Evolutionary conservation across 2,888 invertebrate species (phyloP).

Genomic region (Athrips mouffetella): DNA sequence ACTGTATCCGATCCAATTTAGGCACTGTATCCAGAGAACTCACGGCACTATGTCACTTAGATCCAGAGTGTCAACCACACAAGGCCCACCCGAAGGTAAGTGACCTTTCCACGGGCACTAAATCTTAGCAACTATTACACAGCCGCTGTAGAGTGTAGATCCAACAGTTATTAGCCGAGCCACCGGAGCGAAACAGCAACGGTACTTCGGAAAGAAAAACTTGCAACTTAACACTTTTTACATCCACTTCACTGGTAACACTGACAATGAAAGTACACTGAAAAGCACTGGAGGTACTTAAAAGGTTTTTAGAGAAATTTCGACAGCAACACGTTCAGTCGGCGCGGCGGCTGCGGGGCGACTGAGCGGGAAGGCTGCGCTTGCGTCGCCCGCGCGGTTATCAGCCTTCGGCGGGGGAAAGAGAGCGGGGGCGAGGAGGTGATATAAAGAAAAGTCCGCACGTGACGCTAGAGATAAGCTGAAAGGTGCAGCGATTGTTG

Average conservation of each 20-base stretch:
- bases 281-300: conserved; percentile 42
- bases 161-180: conserved; percentile 69
- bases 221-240: not conserved
- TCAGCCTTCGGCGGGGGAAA: conserved; percentile 69
- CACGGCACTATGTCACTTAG: conserved; percentile 1
- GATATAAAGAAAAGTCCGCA: conserved; percentile 63
- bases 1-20: conserved; percentile 3
- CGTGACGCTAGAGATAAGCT: conserved; percentile 46
- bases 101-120: conserved; percentile 68
- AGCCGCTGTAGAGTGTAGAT: conserved; percentile 61
- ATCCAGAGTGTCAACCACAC: conserved; percentile 7
- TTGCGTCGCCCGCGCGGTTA: conserved; percentile 61
- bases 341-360: conserved; percentile 45
- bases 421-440: conserved; percentile 56
- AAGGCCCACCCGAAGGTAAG: conserved; percentile 61
- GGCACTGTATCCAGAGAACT: no score
- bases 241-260: conserved; percentile 2
- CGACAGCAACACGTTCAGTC: conserved; percentile 42
- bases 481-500: not conserved
- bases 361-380: conserved; percentile 67
- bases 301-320: conserved; percentile 21
- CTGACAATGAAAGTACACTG: conserved; percentile 24
- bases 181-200: conserved; percentile 70
- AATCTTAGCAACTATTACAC: conserved; percentile 68
- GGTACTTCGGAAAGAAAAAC: conserved; percentile 39